A percentile compares a stretch with the other conserved stretches of the same genome.
These are phyloP conservation scores for Maniola jurtina DNA, from an alignment of 1,140 invertebrate genomes.

Conservation along the genomic window DNA sequence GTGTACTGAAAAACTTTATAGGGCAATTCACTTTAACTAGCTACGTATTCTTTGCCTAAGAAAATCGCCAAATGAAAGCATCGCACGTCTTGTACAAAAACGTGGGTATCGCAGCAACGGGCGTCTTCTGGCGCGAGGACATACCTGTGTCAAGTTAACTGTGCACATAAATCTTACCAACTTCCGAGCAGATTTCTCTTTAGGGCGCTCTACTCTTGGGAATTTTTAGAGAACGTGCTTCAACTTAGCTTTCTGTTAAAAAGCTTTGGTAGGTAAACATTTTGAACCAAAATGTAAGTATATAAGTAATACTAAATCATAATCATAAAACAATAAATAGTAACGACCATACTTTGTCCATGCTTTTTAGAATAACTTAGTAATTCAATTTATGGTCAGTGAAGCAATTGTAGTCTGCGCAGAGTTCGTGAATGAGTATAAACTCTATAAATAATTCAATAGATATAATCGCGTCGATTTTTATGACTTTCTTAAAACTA, in stretches of 20 bases:
- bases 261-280: background rate
- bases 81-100: background rate
- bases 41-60: background rate
- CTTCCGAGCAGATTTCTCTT: constrained; percentile 64
- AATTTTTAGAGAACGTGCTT: constrained; percentile 57
- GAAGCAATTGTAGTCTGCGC: background rate
- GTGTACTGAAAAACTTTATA: too few species aligned
- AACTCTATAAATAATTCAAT: background rate
- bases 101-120: constrained; percentile 1
- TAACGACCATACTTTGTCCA: background rate
- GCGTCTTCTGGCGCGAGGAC: constrained; percentile 31
- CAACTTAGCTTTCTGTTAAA: background rate
- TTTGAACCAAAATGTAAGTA: too few species aligned
- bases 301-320: background rate
- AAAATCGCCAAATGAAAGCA: background rate
- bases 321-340: background rate
- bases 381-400: background rate
- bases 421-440: background rate
- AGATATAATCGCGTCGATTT: too few species aligned
- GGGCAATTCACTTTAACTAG: background rate
- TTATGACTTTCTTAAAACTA: too few species aligned
- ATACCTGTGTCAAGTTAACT: constrained; percentile 66
- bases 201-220: constrained; percentile 50
- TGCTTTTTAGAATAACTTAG: constrained; percentile 1
- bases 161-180: constrained; percentile 62